phyloP scores from a whole-genome alignment of 2,797 vertebrate species.

The Streptopelia turtur region DNA sequence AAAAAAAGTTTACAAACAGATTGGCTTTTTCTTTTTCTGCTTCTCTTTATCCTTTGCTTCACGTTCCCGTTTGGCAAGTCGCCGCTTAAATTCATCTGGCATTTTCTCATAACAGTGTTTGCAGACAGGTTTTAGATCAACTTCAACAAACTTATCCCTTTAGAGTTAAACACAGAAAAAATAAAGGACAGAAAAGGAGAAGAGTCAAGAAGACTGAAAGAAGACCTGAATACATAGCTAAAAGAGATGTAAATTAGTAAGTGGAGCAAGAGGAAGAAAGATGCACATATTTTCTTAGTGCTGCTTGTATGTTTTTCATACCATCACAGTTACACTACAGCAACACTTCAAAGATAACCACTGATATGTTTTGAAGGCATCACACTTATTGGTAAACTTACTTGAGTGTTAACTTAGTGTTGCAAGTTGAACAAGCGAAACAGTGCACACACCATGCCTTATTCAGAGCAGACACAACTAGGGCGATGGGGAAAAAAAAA shows the following conservation, averaged over 20 bases:
- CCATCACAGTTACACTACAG: background rate
- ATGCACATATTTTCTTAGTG: background rate
- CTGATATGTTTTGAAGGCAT: background rate
- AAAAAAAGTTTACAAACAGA: slow-evolving; percentile 88
- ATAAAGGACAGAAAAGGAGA: slow-evolving; percentile 72
- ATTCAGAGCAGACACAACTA: slow-evolving; percentile 98
- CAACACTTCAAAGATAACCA: background rate
- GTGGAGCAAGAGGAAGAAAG: background rate
- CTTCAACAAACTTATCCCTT: slow-evolving; percentile 99
- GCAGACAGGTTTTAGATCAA: slow-evolving; percentile 98
- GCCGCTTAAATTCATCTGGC: slow-evolving; percentile 94
- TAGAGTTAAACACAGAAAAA: slow-evolving; percentile 70
- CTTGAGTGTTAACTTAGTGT: slow-evolving; percentile 98
- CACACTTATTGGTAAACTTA: slow-evolving; percentile 79
- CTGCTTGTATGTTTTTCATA: background rate
- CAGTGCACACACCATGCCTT: slow-evolving; percentile 99
- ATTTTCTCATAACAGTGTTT: slow-evolving; percentile 97
- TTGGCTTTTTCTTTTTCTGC: slow-evolving; percentile 94
- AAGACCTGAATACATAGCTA: slow-evolving; percentile 38
- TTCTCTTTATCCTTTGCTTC: slow-evolving; percentile 90
- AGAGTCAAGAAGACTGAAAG: slow-evolving; percentile 64
- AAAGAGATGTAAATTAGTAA: background rate
- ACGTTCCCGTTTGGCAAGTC: slow-evolving; percentile 90
- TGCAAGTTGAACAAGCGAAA: slow-evolving; percentile 98
- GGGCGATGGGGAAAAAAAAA: background rate